Evolutionary conservation across 1,140 invertebrate genomes (phyloP), one percentile per base, ranked within the genome.

Genomic region (Zaprionus camerounensis): DNA sequence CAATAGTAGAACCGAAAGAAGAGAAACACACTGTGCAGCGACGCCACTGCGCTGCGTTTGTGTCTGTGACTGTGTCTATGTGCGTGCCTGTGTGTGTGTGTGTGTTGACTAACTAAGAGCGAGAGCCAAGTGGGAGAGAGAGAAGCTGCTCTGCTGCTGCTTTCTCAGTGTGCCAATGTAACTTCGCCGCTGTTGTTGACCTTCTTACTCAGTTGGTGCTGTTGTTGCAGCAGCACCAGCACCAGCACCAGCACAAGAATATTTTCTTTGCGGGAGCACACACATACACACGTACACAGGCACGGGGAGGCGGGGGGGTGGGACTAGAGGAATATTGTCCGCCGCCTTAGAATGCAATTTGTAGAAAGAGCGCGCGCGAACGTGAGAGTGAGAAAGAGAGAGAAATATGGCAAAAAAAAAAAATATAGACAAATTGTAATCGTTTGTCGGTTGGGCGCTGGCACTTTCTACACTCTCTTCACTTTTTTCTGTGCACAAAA

Each of bases 1-100:
- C 82, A 84, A 62, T 71, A 84, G 80, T 81, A 80, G 53, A 87
- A 82, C 56, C 77, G 77, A 78, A 86, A 75, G 59, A 87, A 82
- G 68, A 87, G 65, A 72, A 87, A 87, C 36, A 78, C 78, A 46
- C 84, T 81, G 24, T 82, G 81, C 82, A 84, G 53, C 61, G 80
- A 67, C 78, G 84, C 86, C 76, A 73, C 69, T 62, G 67, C 67
- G 67, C 67, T 65, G 26, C 70, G 58, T 51, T 55, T 55, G 55
- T 51, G 9, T 34, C 9, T 11, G 31, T 36, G 55, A 38, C n/a
- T 64, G n/a, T 41, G 68, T 61, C n/a, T 64, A 17, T 41, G 68
- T 61, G 38, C 36, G 59, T 31, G 34, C 59, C 41, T 6, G 46
- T 12, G 6, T 17, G 64, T 5, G 44, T 7, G 20, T 28, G 64